phyloP scores from a whole-genome alignment of 2,888 invertebrate species.

The Hipparchia semele region DNA sequence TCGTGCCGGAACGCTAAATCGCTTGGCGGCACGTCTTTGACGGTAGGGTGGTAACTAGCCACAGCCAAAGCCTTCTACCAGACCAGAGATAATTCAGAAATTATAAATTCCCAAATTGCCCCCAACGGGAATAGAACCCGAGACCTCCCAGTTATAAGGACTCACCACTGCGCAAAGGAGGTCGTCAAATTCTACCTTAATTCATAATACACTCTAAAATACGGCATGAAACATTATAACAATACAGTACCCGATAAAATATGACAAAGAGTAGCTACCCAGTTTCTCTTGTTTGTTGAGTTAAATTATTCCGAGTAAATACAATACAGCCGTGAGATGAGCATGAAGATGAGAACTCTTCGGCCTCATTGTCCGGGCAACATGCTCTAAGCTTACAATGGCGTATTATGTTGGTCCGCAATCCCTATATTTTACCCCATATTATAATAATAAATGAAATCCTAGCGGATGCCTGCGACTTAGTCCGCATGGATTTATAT shows the following conservation, averaged over 20 bases:
- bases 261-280: conserved; percentile 6
- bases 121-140: no score
- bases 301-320: conserved; percentile 16
- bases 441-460: not conserved
- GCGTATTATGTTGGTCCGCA: conserved; percentile 5
- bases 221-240: not conserved
- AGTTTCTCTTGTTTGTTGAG: conserved; percentile 10
- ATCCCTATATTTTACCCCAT: conserved; percentile 12
- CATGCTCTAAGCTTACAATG: conserved; percentile 13
- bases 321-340: conserved; percentile 13
- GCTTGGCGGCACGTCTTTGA: no score
- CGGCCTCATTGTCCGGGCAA: conserved; percentile 14
- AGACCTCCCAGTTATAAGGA: no score
- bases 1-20: no score
- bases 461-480: not conserved
- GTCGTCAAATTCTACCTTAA: no score
- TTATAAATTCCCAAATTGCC: no score
- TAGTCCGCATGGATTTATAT: no score
- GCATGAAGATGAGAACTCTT: conserved; percentile 18
- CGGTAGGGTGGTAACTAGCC: no score
- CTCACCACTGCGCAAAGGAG: no score
- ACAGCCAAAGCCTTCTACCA: no score
- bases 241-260: not conserved
- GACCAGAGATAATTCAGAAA: no score
- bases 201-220: not conserved